These are phyloP conservation scores for Drosophila cyrtoloma DNA, from an alignment of 2,888 invertebrate genomes.

Conservation along the genomic window DNA sequence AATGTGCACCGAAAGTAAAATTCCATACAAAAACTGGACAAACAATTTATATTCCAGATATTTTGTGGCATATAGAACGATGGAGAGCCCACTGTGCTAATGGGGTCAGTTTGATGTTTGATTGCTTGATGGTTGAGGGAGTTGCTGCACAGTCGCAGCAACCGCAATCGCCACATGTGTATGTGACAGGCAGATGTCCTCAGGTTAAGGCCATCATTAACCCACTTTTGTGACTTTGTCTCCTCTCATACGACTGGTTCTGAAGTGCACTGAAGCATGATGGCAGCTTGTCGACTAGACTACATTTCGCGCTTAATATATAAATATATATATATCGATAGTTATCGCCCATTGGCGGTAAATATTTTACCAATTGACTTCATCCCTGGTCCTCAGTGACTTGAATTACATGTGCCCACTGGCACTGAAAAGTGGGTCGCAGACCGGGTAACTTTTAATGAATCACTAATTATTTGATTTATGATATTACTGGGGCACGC, in stretches of 20 bases:
- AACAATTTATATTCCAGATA: neutral
- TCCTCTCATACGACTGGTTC: neutral
- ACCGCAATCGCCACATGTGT: constrained; percentile 45
- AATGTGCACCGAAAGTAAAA: constrained; percentile 28
- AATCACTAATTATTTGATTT: constrained; percentile 71
- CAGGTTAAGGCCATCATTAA: constrained; percentile 7
- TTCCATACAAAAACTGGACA: constrained; percentile 17
- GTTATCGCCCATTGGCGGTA: neutral
- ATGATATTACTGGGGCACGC: constrained; percentile 40
- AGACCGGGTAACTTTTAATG: constrained; percentile 47
- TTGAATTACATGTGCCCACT: neutral
- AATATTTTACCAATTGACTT: neutral
- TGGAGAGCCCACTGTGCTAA: constrained; percentile 27
- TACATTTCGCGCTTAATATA: neutral
- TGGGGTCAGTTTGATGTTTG: constrained; percentile 8
- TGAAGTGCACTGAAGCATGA: neutral
- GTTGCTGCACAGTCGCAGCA: constrained; percentile 35
- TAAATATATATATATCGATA: neutral
- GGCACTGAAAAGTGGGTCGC: constrained; percentile 10
- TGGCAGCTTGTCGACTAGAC: neutral
- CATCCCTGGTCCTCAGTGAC: neutral
- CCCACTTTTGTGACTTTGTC: neutral
- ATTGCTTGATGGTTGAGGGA: constrained; percentile 20
- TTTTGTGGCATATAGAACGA: neutral
- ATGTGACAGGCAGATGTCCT: constrained; percentile 30